These are phyloP conservation scores for Ochotona princeps DNA, from an alignment of 2,113 vertebrate genomes.

Conservation along the genomic window DNA sequence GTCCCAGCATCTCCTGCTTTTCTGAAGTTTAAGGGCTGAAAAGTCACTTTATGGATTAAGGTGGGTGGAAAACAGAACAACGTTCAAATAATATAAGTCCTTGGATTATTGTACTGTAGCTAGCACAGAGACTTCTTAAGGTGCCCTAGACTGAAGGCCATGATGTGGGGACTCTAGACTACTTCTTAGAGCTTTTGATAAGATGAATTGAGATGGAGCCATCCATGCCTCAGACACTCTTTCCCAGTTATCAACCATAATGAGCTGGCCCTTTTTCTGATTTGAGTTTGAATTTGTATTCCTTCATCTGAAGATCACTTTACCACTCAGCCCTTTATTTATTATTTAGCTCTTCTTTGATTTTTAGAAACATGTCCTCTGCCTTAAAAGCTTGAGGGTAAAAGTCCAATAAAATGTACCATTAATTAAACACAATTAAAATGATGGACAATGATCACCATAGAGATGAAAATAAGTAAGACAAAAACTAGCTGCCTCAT, in stretches of 20 bases:
- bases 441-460: constrained; percentile 30
- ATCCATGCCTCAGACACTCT: not conserved
- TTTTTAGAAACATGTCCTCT: constrained; percentile 51
- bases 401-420: constrained; percentile 52
- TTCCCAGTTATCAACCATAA: not conserved
- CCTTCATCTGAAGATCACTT: constrained; percentile 17
- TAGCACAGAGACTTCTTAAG: not conserved
- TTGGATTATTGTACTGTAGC: constrained; percentile 1
- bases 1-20: not conserved
- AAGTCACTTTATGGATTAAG: constrained; percentile 30
- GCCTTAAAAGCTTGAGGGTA: constrained; percentile 48
- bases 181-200: not conserved
- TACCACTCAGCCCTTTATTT: constrained; percentile 37
- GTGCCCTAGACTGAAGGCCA: not conserved
- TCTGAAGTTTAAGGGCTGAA: not conserved
- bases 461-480: constrained; percentile 43
- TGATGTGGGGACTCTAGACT: not conserved
- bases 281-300: constrained; percentile 42
- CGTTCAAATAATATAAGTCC: not conserved
- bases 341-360: constrained; percentile 63
- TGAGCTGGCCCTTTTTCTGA: constrained; percentile 3
- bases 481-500: not conserved
- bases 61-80: constrained; percentile 8
- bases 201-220: not conserved
- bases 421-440: constrained; percentile 67